Conservation (phyloP, 2,888 invertebrate species). For the Dynastes maya region DNA sequence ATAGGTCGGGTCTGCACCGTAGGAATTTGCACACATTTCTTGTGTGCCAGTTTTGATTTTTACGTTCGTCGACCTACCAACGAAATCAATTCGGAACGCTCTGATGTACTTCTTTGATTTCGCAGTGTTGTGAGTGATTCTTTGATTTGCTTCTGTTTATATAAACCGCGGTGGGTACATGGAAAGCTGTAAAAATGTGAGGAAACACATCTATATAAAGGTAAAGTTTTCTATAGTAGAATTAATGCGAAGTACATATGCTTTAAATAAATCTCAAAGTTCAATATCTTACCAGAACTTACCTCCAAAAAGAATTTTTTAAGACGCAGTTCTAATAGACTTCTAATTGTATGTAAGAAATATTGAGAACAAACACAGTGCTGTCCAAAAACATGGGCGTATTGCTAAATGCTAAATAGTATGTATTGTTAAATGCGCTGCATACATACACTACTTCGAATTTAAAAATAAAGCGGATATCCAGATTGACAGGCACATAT, state of each 20-base stretch:
- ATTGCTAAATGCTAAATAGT: no score
- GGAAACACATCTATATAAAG: conserved; percentile 10
- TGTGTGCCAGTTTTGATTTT: conserved; percentile 49
- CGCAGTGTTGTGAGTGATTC: not conserved
- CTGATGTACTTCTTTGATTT: conserved; percentile 7
- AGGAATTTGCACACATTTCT: conserved; percentile 53
- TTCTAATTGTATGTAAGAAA: not conserved
- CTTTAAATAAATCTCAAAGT: not conserved
- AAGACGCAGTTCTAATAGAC: conserved; percentile 19
- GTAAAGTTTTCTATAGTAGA: not conserved
- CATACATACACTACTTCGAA: no score
- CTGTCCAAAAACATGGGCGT: not conserved
- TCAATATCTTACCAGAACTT: not conserved
- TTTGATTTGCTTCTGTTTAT: conserved; percentile 21
- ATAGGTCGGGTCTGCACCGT: conserved; percentile 58
- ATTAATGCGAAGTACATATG: not conserved
- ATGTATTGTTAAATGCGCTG: no score
- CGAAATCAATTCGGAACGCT: conserved; percentile 27
- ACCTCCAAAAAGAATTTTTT: not conserved
- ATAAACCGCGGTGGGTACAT: not conserved
- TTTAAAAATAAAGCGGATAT: no score
- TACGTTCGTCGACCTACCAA: conserved; percentile 38
- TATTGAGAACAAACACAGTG: conserved; percentile 5
- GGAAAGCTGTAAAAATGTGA: conserved; percentile 24
- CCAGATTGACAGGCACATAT: no score